Conservation (phyloP, 1,140 invertebrate genomes). For the Caenorhabditis inopinata region DNA sequence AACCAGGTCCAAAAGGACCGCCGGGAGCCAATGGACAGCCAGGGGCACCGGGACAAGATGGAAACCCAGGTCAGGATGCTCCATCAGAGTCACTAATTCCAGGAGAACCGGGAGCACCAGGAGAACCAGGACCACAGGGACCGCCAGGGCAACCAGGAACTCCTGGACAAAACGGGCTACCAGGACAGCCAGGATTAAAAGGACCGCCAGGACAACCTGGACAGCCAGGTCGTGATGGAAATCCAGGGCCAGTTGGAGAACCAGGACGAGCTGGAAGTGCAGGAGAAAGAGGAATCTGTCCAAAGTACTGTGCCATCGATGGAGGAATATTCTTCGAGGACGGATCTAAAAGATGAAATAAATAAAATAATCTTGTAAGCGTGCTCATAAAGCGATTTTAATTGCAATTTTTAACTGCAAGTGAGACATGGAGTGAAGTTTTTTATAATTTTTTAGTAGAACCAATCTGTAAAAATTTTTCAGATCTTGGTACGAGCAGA, state of each 20-base stretch:
- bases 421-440: background rate
- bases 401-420: background rate
- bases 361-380: background rate
- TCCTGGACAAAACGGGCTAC: slow-evolving; percentile 42
- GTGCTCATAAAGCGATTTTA: background rate
- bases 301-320: slow-evolving; percentile 34
- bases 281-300: slow-evolving; percentile 25
- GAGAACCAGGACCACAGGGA: slow-evolving; percentile 41
- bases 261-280: background rate
- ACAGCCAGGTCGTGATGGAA: slow-evolving; percentile 12
- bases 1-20: slow-evolving; percentile 41
- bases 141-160: slow-evolving; percentile 46
- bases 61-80: slow-evolving; percentile 43
- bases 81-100: slow-evolving; percentile 41
- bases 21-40: slow-evolving; percentile 43
- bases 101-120: slow-evolving; percentile 46
- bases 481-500: no score
- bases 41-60: slow-evolving; percentile 45
- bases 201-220: slow-evolving; percentile 11
- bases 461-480: no score
- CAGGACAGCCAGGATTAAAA: slow-evolving; percentile 8
- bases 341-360: background rate
- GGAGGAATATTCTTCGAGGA: slow-evolving; percentile 35
- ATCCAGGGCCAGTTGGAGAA: slow-evolving; percentile 15
- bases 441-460: background rate